These are phyloP conservation scores for Gymnobelideus leadbeateri DNA, from an alignment of 2,113 vertebrate genomes.

Conservation along the genomic window DNA sequence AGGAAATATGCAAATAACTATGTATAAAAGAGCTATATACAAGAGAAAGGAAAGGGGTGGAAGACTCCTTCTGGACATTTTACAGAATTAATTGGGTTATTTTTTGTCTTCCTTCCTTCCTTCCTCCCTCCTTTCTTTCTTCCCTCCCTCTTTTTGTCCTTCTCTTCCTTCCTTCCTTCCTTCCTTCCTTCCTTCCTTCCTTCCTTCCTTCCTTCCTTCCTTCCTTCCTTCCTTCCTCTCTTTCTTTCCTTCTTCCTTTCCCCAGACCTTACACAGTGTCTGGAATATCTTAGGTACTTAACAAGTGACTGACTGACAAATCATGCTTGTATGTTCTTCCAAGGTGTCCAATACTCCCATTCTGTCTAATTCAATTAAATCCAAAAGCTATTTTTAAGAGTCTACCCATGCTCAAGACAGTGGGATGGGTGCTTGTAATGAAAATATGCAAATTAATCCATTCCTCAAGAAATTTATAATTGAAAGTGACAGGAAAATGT, in stretches of 20 bases:
- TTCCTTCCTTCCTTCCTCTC: no score
- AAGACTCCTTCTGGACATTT: neutral
- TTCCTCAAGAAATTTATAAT: neutral
- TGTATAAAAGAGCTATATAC: neutral
- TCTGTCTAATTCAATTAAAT: neutral
- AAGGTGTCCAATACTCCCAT: neutral
- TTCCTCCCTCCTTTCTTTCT: no score
- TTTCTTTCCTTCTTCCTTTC: no score
- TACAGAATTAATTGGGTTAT: neutral
- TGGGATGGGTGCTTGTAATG: neutral
- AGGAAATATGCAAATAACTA: no score
- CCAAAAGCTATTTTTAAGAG: neutral
- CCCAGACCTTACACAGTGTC: neutral
- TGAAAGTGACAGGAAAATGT: neutral
- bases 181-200: no score
- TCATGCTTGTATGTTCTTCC: neutral
- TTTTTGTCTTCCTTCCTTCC: neutral
- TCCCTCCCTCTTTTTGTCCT: no score
- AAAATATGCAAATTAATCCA: neutral
- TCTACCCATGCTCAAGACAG: neutral
- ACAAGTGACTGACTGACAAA: neutral
- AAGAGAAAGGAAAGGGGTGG: neutral
- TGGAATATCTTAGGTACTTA: neutral
- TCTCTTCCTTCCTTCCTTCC: no score
- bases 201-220: no score